phyloP scores from a whole-genome alignment of 2,797 vertebrate species.

The Chloroceryle amazona region DNA sequence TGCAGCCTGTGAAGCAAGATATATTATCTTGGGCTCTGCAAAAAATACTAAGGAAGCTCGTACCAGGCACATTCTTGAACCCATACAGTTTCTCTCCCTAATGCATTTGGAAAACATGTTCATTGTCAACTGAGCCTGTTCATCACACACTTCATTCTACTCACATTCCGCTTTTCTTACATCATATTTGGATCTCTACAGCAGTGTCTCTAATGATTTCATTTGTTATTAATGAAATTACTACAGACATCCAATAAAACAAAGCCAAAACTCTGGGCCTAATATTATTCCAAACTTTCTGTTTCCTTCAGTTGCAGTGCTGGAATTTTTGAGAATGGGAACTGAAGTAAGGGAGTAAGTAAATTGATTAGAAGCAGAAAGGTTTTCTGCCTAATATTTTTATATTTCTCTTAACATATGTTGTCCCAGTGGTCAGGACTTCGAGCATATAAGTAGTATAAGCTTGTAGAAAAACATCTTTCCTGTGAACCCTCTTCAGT shows the following conservation, averaged over 20 bases:
- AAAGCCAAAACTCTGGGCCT: background rate
- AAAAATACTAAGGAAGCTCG: background rate
- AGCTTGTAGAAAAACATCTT: background rate
- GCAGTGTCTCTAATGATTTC: slow-evolving; percentile 20
- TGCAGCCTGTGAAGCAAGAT: background rate
- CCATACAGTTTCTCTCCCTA: background rate
- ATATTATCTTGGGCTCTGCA: background rate
- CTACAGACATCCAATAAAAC: slow-evolving; percentile 23
- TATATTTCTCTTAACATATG: background rate
- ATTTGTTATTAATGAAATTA: slow-evolving; percentile 48
- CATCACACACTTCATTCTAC: slow-evolving; percentile 16
- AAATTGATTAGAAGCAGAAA: background rate
- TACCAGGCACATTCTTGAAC: slow-evolving; percentile 27
- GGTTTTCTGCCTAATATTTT: background rate
- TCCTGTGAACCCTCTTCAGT: background rate
- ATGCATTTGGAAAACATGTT: background rate
- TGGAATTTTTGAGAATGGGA: background rate
- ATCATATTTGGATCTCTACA: slow-evolving; percentile 40
- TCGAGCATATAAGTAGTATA: background rate
- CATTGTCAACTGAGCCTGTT: slow-evolving; percentile 2
- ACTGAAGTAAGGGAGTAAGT: background rate
- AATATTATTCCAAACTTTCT: background rate
- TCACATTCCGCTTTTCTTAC: slow-evolving; percentile 22
- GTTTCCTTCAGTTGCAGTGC: background rate
- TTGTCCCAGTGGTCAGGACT: background rate